Evolutionary conservation across 2,888 invertebrate species (phyloP), one percentile per base, ranked within the genome.

Genomic region (Machimus rusticus): DNA sequence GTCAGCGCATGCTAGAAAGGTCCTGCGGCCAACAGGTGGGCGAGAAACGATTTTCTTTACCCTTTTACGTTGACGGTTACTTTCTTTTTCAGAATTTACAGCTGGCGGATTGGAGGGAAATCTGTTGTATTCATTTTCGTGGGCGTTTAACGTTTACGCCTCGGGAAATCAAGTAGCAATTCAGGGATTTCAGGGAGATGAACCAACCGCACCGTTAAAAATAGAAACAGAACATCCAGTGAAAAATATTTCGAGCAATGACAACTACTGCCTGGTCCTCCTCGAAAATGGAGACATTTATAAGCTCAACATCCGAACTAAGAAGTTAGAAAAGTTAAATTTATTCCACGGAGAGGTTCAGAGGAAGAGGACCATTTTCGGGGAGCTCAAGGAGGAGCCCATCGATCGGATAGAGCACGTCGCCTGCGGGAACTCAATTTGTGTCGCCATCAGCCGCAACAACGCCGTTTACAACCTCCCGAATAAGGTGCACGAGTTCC

Each of bases 381-480:
- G 91, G 0, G 81, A 89, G 5, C 14, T 19, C 3, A 87, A 78
- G 37, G 6, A 28, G 12, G n/a, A 76, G 12, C 89, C 90, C 23
- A 12, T 8, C 2, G 91, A 91, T 46, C 89, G 89, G 89, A 91
- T 94, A 34, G 90, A 91, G 28, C 92, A 93, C 88, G 92, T 94
- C 86, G 92, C 92, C 57, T 93, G 93, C 89, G 94, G 94, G 9
- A 91, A 91, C 28, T 93, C 92, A 85, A 92, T 94, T 37, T 93
- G 92, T 88, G 91, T 94, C 4, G 94, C 93, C 6, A 89, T 94
- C 51, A 92, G 93, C 23, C 90, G 91, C 28, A 90, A 90, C 19
- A 95, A 95, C 89, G 91, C 92, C 28, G 93, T 96, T 0, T 97
- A 94, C 90, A 94, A 94, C 90, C 92, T 96, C 84, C 96, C 96